Conservation (phyloP, 2,888 invertebrate species). For the Thyatira batis region DNA sequence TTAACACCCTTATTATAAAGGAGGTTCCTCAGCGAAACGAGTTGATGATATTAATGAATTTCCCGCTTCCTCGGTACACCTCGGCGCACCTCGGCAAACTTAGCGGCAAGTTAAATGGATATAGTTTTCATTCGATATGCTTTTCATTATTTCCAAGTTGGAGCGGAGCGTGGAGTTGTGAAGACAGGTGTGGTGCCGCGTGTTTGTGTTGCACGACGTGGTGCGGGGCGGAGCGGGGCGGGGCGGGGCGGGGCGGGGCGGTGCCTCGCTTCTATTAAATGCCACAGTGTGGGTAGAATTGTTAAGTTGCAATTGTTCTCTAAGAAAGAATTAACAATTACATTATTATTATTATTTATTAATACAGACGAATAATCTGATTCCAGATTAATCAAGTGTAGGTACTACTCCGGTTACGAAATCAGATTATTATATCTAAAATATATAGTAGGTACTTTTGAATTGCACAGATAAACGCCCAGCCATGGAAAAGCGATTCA, state of each 20-base stretch:
- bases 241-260: not conserved
- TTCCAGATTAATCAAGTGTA: too few species aligned
- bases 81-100: constrained; percentile 8
- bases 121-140: constrained; percentile 27
- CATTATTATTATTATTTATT: too few species aligned
- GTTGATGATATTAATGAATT: constrained; percentile 30
- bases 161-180: not conserved
- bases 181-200: constrained; percentile 13
- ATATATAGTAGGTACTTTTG: too few species aligned
- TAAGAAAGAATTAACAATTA: not conserved
- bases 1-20: constrained; percentile 10
- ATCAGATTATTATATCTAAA: too few species aligned
- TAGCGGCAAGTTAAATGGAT: constrained; percentile 35
- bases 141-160: constrained; percentile 17
- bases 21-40: constrained; percentile 8
- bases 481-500: too few species aligned
- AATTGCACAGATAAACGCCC: too few species aligned
- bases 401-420: too few species aligned
- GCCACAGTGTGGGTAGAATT: not conserved
- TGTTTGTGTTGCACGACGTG: constrained; percentile 1
- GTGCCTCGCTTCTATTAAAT: not conserved
- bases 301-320: not conserved
- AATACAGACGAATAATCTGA: too few species aligned
- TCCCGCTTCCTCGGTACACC: constrained; percentile 13
- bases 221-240: not conserved